Percentiles rank a stretch among this genome's conserved stretches.
Conservation (phyloP, 53 echinoderm and acorn worm genomes). For the Hippasteria phrygiana region DNA sequence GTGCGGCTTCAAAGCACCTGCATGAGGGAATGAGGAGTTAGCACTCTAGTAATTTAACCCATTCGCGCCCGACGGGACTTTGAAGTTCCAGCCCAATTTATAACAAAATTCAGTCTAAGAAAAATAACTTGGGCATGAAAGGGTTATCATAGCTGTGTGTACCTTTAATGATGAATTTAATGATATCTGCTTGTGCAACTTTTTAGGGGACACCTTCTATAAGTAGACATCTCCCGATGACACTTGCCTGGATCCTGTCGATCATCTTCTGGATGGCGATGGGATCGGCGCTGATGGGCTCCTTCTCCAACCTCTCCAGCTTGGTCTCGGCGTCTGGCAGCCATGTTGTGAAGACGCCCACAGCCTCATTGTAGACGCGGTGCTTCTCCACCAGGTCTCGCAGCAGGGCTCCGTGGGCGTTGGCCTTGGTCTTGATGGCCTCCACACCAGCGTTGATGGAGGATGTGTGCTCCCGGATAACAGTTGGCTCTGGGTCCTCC, state of each 20-base stretch:
- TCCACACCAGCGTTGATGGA: conserved; percentile 79
- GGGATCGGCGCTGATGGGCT: conserved; percentile 87
- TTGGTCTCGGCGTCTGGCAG: conserved; percentile 86
- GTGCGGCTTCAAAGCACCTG: too few relatives aligned
- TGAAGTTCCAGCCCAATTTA: too few relatives aligned
- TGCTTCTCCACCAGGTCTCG: conserved; percentile 84
- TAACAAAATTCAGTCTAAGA: too few relatives aligned
- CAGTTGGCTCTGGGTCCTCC: conserved; percentile 78
- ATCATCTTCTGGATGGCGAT: conserved; percentile 91
- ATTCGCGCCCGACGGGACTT: too few relatives aligned
- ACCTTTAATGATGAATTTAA: too few relatives aligned
- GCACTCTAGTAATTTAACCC: too few relatives aligned
- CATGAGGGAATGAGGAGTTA: too few relatives aligned
- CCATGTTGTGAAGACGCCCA: conserved; percentile 80
- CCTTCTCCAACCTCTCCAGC: conserved; percentile 75
- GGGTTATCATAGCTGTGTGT: too few relatives aligned
- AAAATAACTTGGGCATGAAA: too few relatives aligned
- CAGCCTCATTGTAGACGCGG: conserved; percentile 80
- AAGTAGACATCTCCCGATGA: too few relatives aligned
- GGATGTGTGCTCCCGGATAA: conserved; percentile 72
- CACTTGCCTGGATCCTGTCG: conserved; percentile 85
- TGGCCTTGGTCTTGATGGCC: conserved; percentile 69
- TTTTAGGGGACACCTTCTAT: too few relatives aligned
- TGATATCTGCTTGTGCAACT: too few relatives aligned
- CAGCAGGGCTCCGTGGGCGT: conserved; percentile 71